phyloP scores from a whole-genome alignment of 2,113 vertebrate species.

The Tragelaphus imberbis region DNA sequence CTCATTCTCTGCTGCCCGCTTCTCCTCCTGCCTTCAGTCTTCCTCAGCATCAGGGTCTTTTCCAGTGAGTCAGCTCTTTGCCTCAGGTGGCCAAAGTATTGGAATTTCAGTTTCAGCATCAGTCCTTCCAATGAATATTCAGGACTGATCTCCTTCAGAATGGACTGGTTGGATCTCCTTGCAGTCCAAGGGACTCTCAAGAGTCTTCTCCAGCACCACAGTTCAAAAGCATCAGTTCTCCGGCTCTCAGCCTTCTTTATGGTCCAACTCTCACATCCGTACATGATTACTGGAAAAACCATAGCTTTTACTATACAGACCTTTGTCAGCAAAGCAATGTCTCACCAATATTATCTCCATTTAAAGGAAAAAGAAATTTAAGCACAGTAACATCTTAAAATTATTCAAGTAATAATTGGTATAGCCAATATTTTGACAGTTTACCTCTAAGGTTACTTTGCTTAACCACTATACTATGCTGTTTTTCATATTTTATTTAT shows the following conservation, averaged over 20 bases:
- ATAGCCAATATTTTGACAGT: neutral
- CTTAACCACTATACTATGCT: neutral
- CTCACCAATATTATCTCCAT: neutral
- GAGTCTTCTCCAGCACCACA: neutral
- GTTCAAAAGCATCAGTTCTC: neutral
- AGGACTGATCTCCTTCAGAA: neutral
- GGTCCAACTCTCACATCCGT: neutral
- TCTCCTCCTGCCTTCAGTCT: neutral
- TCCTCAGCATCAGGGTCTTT: neutral
- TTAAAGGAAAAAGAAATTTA: conserved; percentile 19
- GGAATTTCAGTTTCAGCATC: neutral
- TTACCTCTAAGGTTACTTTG: neutral
- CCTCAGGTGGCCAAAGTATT: neutral
- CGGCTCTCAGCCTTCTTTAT: neutral
- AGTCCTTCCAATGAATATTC: neutral
- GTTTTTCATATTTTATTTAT: neutral
- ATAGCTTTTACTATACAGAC: neutral
- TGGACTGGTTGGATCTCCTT: neutral
- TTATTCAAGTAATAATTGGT: neutral
- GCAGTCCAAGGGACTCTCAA: neutral
- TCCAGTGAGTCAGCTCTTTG: neutral
- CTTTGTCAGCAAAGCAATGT: neutral
- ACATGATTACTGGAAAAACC: neutral
- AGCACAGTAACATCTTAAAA: neutral
- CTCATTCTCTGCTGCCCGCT: neutral